Conservation (phyloP, 2,888 invertebrate species). For the Buathra laborator region DNA sequence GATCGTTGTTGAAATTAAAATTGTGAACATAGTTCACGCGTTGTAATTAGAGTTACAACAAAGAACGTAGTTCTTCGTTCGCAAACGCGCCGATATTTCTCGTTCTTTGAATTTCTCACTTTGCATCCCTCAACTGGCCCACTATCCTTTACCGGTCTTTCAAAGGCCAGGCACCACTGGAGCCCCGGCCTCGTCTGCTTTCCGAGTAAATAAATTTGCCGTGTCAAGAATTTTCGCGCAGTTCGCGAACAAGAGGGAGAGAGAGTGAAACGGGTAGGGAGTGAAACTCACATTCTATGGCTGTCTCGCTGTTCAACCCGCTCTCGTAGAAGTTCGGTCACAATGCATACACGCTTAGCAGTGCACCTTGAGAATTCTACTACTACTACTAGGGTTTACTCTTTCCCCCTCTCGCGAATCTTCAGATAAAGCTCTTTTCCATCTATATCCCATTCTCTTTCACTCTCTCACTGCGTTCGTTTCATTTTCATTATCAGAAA, state of each 20-base stretch:
- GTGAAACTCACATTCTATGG: background rate
- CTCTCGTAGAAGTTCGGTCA: conserved; percentile 1
- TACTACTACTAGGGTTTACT: background rate
- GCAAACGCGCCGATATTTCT: background rate
- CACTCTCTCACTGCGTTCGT: conserved; percentile 20
- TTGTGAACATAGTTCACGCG: too few relatives aligned
- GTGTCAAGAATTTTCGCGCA: background rate
- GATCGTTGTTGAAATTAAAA: background rate
- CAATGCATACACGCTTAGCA: conserved; percentile 29
- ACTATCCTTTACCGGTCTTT: background rate
- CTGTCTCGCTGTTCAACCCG: conserved; percentile 11
- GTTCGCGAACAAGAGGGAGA: background rate
- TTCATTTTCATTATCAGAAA: conserved; percentile 68
- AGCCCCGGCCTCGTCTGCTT: background rate
- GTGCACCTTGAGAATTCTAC: conserved; percentile 39
- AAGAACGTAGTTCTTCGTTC: too few relatives aligned
- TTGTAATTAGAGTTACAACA: too few relatives aligned
- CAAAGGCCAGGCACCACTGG: too few relatives aligned
- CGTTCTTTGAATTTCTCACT: background rate
- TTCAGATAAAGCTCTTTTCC: conserved; percentile 49
- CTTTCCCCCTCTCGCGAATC: conserved; percentile 35
- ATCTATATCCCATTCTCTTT: conserved; percentile 32
- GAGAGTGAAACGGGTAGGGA: background rate
- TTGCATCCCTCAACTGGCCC: background rate
- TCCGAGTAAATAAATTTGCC: conserved; percentile 6